Percentiles rank a stretch among this genome's conserved stretches.
Evolutionary conservation across 1,140 invertebrate species (phyloP).

Genomic region (Microplitis demolitor): DNA sequence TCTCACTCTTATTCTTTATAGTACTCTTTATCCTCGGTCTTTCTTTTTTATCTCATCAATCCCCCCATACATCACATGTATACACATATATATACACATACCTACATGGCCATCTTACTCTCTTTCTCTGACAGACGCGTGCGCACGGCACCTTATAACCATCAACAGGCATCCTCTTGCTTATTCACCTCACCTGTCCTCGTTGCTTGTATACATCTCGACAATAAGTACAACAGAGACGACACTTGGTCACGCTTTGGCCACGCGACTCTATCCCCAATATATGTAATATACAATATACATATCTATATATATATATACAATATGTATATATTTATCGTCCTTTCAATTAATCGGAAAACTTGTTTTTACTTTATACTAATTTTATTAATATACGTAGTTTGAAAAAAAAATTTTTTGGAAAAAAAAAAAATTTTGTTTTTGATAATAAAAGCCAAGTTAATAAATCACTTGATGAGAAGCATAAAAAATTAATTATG

Average conservation of each 20-base stretch:
- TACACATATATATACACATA: background rate
- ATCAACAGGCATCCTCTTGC: constrained; percentile 5
- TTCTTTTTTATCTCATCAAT: background rate
- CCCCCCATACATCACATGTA: background rate
- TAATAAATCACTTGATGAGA: no score
- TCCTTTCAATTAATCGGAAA: no score
- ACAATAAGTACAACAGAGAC: constrained; percentile 20
- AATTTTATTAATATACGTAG: no score
- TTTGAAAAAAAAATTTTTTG: no score
- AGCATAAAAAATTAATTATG: no score
- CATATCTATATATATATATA: background rate
- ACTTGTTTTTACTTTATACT: no score
- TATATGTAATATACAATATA: no score
- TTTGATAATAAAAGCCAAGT: no score
- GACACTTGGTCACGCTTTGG: constrained; percentile 30
- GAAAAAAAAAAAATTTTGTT: no score
- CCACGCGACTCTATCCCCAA: constrained; percentile 31
- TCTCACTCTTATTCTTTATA: constrained; percentile 3
- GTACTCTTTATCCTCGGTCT: background rate
- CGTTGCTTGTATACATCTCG: constrained; percentile 12
- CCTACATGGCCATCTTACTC: no score
- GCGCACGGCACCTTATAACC: constrained; percentile 16
- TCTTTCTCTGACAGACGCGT: constrained; percentile 12
- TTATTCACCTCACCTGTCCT: constrained; percentile 24
- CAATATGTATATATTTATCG: background rate